Evolutionary conservation across 2,888 invertebrate genomes (phyloP).

Genomic region (Limnephilus lunatus): DNA sequence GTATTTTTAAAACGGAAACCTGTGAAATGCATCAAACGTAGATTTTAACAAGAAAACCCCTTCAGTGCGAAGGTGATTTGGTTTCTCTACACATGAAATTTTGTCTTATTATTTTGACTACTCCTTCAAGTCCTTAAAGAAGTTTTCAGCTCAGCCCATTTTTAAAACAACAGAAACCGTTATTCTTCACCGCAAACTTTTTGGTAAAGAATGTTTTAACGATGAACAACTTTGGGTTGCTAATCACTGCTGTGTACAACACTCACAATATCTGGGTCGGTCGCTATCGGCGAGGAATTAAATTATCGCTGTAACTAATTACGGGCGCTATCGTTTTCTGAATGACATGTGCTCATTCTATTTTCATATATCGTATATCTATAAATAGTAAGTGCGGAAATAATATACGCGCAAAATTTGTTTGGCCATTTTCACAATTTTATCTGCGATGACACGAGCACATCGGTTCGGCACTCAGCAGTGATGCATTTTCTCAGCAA

Average conservation of each 20-base stretch:
- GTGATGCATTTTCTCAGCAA: neutral
- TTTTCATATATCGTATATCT: neutral
- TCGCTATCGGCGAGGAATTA: neutral
- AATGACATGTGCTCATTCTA: neutral
- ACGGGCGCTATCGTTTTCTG: constrained; percentile 13
- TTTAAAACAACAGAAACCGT: too few relatives aligned
- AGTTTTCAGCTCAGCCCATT: too few relatives aligned
- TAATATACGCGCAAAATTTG: neutral
- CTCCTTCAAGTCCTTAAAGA: too few relatives aligned
- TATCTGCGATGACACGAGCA: neutral
- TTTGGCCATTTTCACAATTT: neutral
- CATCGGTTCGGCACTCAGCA: neutral
- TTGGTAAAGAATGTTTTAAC: too few relatives aligned
- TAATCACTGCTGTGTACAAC: neutral
- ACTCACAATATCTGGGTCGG: constrained; percentile 25
- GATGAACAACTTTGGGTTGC: too few relatives aligned
- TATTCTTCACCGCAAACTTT: too few relatives aligned
- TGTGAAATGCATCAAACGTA: too few relatives aligned
- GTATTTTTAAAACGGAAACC: too few relatives aligned
- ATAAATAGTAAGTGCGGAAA: neutral
- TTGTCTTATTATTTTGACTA: too few relatives aligned
- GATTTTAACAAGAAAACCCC: too few relatives aligned
- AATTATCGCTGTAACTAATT: neutral
- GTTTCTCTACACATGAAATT: too few relatives aligned
- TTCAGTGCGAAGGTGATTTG: too few relatives aligned